Base-by-base conservation (phyloP, 2,797 vertebrate genomes). In the Sebastes diaconus region DNA sequence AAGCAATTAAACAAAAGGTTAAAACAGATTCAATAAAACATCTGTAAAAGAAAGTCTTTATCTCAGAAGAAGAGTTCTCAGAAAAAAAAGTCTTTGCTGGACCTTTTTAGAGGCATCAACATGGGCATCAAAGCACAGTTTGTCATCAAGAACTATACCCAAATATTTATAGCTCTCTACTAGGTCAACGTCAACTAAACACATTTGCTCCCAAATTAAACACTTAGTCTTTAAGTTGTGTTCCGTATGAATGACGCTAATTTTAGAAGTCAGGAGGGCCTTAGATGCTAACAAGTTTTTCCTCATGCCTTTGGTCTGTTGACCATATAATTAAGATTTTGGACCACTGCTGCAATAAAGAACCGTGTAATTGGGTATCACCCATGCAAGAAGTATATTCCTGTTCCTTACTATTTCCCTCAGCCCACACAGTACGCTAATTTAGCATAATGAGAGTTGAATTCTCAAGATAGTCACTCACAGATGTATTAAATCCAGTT, bases 401-500 rank as follows among this genome's bases (percentile, higher is more conserved):
- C 32, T 50, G 34, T 64, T 71, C 54, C 39, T 68, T 36, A 30
- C 63, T 59, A 10, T 73, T 81, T 79, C 71, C 52, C 4, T 8
- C 2, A 50, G 73, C 6, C 29, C 73, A 85, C 75, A 84, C 80
- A 64, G 60, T 66, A 20, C 1, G 74, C 34, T 58, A 32, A 79
- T 77, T 87, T 76, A 79, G 29, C 60, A 6, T 52, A 83, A 79
- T 63, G 65, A 66, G 18, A 42, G 57, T 58, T 75, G 13, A 32
- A 65, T 55, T 83, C 58, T 24, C 34, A 34, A 77, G 34, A 63
- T 65, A 77, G 57, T 10, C 67, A 52, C 60, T 42, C 71, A 64
- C 73, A 42, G 63, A 82, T 70, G 8, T 52, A 68, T 83, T 77
- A 75, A 57, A 59, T 77, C 20, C 57, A 79, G 67, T 80, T 79